These are phyloP conservation scores for Cladopsammia gracilis DNA, from an alignment of 64 coral and sea anemone genomes.

Conservation along the genomic window DNA sequence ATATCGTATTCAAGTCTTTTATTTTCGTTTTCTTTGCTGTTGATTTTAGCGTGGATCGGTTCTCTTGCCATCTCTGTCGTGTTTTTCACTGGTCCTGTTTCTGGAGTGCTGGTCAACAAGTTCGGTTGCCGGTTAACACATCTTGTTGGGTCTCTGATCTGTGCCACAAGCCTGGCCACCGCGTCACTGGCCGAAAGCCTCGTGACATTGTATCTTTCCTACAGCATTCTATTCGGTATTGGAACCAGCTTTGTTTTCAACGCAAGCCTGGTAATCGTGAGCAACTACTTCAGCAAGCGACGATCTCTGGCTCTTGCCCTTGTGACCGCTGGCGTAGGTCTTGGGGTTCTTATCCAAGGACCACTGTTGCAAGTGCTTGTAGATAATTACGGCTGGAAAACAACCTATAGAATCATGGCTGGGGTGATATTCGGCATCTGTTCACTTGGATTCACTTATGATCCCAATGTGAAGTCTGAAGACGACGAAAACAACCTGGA, in stretches of 20 bases:
- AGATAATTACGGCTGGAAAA: not conserved
- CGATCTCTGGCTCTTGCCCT: slow-evolving; percentile 28
- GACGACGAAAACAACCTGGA: not conserved
- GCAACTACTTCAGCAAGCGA: slow-evolving; percentile 10
- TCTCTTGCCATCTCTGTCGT: slow-evolving; percentile 39
- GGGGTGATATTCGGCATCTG: not conserved
- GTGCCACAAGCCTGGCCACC: not conserved
- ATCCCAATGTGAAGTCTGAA: slow-evolving; percentile 8
- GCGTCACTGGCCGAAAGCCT: not conserved
- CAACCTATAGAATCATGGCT: slow-evolving; percentile 13
- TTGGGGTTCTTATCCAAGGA: not conserved
- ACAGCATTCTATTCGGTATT: slow-evolving; percentile 12
- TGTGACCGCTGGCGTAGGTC: not conserved
- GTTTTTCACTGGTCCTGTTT: slow-evolving; percentile 13
- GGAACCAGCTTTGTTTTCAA: slow-evolving; percentile 3
- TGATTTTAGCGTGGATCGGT: slow-evolving; percentile 36
- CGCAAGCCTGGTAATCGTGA: not conserved
- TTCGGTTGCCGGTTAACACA: not conserved
- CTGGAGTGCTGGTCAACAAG: not conserved
- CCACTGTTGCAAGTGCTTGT: not conserved
- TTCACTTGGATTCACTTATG: not conserved
- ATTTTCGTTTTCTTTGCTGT: not conserved
- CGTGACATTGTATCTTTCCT: not conserved
- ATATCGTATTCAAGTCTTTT: too few relatives aligned
- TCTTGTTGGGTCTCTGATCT: not conserved